Conservation (phyloP, 2,888 invertebrate genomes). For the Buathra laborator region DNA sequence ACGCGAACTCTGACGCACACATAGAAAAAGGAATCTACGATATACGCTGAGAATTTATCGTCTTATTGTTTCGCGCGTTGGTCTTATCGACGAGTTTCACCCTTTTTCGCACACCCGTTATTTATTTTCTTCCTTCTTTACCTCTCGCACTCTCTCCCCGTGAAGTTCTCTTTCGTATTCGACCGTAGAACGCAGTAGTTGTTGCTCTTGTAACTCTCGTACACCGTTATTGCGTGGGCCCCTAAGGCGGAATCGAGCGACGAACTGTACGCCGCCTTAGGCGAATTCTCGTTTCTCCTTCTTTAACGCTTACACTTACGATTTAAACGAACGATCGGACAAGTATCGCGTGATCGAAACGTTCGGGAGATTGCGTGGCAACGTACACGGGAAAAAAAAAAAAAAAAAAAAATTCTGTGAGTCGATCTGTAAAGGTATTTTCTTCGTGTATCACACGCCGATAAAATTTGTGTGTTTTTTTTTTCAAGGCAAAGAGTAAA, state of each 20-base stretch:
- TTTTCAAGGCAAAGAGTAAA: neutral
- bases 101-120: constrained; percentile 10
- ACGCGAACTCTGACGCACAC: constrained; percentile 1
- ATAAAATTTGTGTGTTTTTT: neutral
- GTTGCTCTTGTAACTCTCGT: constrained; percentile 30
- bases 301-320: neutral
- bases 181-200: constrained; percentile 4
- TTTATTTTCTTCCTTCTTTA: neutral
- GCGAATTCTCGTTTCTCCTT: constrained; percentile 14
- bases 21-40: neutral
- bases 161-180: constrained; percentile 12
- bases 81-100: constrained; percentile 26
- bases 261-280: constrained; percentile 16
- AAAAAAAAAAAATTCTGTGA: neutral
- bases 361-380: neutral
- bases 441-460: neutral
- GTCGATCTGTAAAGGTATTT: neutral
- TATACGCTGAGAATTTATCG: constrained; percentile 52
- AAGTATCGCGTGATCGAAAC: constrained; percentile 18
- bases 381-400: neutral
- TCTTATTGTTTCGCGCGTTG: constrained; percentile 51
- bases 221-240: constrained; percentile 45
- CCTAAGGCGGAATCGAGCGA: constrained; percentile 25
- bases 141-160: constrained; percentile 1
- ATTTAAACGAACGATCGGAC: constrained; percentile 4